Percentiles rank a stretch among this genome's conserved stretches.
Conservation (phyloP, 2,888 invertebrate genomes). For the Spicauda simplicius region DNA sequence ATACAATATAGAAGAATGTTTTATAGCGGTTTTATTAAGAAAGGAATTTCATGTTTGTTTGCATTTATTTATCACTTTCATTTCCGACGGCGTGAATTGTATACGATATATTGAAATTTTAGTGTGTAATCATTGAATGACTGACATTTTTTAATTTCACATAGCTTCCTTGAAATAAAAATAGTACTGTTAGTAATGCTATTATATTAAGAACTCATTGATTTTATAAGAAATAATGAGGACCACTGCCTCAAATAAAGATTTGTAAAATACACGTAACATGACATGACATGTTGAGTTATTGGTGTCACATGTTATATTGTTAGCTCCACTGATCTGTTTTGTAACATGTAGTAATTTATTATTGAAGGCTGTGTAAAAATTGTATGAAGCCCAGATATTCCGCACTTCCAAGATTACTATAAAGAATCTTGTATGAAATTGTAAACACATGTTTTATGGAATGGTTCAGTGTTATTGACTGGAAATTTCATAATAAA, state of each 20-base stretch:
- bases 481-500: conserved; percentile 84
- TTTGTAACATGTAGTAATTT: conserved; percentile 82
- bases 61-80: conserved; percentile 26
- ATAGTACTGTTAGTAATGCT: neutral
- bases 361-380: conserved; percentile 84
- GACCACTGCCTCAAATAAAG: conserved; percentile 71
- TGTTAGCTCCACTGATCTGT: conserved; percentile 80
- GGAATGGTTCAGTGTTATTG: conserved; percentile 83
- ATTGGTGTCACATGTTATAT: conserved; percentile 69
- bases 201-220: neutral
- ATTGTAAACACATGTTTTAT: conserved; percentile 78
- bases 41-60: conserved; percentile 27
- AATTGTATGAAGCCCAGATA: conserved; percentile 72
- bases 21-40: conserved; percentile 15
- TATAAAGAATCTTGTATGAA: conserved; percentile 75
- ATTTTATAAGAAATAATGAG: conserved; percentile 21
- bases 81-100: conserved; percentile 4
- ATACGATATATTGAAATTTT: conserved; percentile 20
- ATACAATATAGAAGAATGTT: conserved; percentile 3
- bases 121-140: conserved; percentile 2
- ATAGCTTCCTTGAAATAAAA: neutral
- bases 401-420: conserved; percentile 67
- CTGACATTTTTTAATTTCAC: neutral
- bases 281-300: conserved; percentile 40
- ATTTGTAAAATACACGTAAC: conserved; percentile 77